These are phyloP conservation scores for Limosa lapponica DNA, from an alignment of 2,797 vertebrate genomes.

Conservation along the genomic window DNA sequence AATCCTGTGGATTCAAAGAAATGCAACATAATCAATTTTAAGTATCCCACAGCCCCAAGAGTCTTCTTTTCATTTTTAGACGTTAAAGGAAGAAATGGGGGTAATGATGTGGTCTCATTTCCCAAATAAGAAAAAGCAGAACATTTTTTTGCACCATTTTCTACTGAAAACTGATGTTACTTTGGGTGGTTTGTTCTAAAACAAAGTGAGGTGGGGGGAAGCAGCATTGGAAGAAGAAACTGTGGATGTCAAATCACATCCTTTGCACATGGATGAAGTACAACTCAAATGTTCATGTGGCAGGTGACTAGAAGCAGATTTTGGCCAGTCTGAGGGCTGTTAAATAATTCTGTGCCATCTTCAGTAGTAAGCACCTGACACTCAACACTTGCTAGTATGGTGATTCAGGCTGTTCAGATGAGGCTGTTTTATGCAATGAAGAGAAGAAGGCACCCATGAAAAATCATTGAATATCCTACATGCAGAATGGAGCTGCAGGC, in stretches of 20 bases:
- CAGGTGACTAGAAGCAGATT: background rate
- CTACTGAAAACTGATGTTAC: accelerated
- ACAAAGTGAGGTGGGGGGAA: accelerated
- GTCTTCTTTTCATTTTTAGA: background rate
- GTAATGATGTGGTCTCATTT: background rate
- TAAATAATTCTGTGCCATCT: background rate
- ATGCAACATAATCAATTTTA: background rate
- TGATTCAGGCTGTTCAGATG: background rate
- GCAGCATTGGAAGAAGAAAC: background rate
- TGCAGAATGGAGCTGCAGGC: background rate
- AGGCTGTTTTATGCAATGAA: background rate
- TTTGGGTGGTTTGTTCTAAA: background rate
- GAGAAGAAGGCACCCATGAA: background rate
- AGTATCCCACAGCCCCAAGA: background rate
- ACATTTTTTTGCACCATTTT: background rate
- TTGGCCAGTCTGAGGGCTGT: background rate
- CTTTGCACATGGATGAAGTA: background rate
- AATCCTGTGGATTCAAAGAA: background rate
- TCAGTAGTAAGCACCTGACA: background rate
- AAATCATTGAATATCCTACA: background rate
- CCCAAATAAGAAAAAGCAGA: background rate
- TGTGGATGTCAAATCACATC: background rate
- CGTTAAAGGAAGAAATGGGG: background rate
- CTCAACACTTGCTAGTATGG: accelerated
- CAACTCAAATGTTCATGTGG: background rate